phyloP scores from a whole-genome alignment of 2,888 invertebrate species.

The Eustalomyia histrio region DNA sequence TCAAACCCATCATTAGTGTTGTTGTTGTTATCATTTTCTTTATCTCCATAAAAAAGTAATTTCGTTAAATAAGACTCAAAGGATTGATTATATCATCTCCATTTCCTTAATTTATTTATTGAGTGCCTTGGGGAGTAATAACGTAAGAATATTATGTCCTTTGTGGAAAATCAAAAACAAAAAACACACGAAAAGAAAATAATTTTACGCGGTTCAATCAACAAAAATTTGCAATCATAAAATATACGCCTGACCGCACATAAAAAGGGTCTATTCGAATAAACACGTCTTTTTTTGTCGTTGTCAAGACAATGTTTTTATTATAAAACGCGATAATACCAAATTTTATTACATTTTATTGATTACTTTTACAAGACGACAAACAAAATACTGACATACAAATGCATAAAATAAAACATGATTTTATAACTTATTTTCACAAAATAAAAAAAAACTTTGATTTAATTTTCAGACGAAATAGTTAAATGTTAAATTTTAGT shows the following conservation, averaged over 20 bases:
- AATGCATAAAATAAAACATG: neutral
- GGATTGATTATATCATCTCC: slow-evolving; percentile 60
- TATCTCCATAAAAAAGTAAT: slow-evolving; percentile 43
- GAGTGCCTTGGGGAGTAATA: slow-evolving; percentile 56
- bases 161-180: slow-evolving; percentile 48
- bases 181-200: slow-evolving; percentile 42
- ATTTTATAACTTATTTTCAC: neutral
- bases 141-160: slow-evolving; percentile 52
- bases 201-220: slow-evolving; percentile 69
- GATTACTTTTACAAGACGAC: slow-evolving; percentile 31
- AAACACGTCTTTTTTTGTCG: slow-evolving; percentile 34
- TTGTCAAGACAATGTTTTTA: slow-evolving; percentile 42
- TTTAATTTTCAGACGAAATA: neutral
- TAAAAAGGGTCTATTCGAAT: slow-evolving; percentile 36
- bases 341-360: slow-evolving; percentile 52
- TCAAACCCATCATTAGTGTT: slow-evolving; percentile 33
- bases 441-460: neutral
- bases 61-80: slow-evolving; percentile 57
- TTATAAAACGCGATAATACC: slow-evolving; percentile 33
- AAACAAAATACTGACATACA: neutral
- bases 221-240: slow-evolving; percentile 69
- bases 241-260: slow-evolving; percentile 66
- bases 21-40: slow-evolving; percentile 29
- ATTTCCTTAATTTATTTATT: slow-evolving; percentile 58
- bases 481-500: no score